Evolutionary conservation across 2,797 vertebrate genomes (phyloP).

Genomic region (Limnodromus scolopaceus): DNA sequence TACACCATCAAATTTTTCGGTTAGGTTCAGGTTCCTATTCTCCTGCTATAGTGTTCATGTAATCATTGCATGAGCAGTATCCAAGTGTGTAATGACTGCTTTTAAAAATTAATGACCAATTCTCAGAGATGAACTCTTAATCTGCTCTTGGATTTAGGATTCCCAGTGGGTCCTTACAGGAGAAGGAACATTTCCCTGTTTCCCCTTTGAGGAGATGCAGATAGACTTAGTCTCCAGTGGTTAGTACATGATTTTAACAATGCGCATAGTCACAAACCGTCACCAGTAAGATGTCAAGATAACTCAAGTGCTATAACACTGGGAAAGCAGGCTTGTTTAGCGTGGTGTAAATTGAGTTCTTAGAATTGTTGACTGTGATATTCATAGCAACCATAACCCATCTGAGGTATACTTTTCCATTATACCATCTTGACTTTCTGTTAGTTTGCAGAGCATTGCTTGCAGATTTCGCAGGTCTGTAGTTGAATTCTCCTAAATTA

Average conservation of each 20-base stretch:
- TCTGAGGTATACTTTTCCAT: background rate
- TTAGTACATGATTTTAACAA: background rate
- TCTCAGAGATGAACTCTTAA: background rate
- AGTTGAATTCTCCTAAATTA: background rate
- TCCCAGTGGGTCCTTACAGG: background rate
- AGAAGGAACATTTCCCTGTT: background rate
- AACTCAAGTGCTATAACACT: background rate
- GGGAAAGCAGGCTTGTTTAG: background rate
- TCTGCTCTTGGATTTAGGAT: background rate
- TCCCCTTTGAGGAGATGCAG: background rate
- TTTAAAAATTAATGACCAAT: background rate
- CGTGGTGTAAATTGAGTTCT: background rate
- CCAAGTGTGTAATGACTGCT: background rate
- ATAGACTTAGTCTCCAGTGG: background rate
- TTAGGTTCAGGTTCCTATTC: background rate
- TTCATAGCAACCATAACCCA: background rate
- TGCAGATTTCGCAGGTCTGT: background rate
- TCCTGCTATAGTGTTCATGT: fast-evolving
- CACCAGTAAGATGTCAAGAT: background rate
- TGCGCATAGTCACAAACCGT: background rate
- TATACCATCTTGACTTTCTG: background rate
- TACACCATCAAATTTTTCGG: too few relatives aligned
- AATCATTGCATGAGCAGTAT: background rate
- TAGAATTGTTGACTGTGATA: background rate
- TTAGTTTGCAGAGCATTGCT: background rate